phyloP scores from a whole-genome alignment of 2,113 vertebrate genomes.

The Taxidea taxus region DNA sequence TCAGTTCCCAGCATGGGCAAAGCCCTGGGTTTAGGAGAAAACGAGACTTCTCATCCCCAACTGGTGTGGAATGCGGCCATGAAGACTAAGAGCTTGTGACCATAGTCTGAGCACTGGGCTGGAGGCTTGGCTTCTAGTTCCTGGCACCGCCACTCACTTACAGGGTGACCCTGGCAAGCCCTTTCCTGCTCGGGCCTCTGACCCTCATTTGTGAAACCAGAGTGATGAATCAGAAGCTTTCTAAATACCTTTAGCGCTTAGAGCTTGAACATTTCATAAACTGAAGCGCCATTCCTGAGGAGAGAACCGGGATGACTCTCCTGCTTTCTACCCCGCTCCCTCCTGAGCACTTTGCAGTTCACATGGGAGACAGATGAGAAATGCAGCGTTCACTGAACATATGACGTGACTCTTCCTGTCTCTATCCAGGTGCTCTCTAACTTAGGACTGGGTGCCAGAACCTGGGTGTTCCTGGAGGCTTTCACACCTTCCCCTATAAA shows the following conservation, averaged over 20 bases:
- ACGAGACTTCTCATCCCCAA: neutral
- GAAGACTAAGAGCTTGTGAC: neutral
- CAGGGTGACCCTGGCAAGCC: neutral
- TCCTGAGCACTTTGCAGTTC: neutral
- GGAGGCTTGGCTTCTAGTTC: neutral
- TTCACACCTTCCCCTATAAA: neutral
- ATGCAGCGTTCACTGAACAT: neutral
- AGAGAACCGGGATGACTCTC: neutral
- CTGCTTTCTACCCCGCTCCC: neutral
- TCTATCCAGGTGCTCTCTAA: neutral
- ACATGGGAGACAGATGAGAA: neutral
- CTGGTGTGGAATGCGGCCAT: neutral
- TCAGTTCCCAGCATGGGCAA: neutral
- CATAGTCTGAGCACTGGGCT: neutral
- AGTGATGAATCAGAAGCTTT: neutral
- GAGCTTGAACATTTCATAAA: neutral
- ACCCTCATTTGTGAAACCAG: neutral
- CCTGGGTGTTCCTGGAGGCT: neutral
- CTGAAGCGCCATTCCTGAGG: neutral
- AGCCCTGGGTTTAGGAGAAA: neutral
- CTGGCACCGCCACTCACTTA: neutral
- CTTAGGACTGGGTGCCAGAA: neutral
- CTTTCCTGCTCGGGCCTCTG: neutral
- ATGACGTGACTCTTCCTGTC: neutral
- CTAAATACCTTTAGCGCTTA: neutral